Evolutionary conservation across 92 coral and sea anemone species (phyloP).

Genomic region (Porites evermanni): DNA sequence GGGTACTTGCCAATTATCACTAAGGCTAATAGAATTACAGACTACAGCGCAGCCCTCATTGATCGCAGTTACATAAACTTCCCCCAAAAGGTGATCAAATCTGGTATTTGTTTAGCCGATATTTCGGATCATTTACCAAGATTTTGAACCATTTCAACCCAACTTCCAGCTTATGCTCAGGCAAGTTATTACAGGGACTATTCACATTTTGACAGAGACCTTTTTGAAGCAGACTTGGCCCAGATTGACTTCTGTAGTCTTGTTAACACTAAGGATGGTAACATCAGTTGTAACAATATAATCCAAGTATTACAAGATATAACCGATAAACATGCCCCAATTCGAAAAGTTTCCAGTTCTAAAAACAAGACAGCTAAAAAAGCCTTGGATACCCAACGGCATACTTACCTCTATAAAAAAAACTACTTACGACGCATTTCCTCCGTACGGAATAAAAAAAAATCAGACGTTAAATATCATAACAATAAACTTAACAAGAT

Average conservation of each 20-base stretch:
- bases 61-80: conserved; percentile 34
- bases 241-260: conserved; percentile 45
- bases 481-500: no score
- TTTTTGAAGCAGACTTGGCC: conserved; percentile 43
- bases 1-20: conserved; percentile 34
- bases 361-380: conserved; percentile 19
- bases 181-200: conserved; percentile 57
- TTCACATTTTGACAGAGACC: conserved; percentile 49
- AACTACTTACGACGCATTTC: conserved; percentile 41
- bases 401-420: conserved; percentile 44
- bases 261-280: neutral
- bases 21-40: conserved; percentile 46
- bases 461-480: no score
- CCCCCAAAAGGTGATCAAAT: conserved; percentile 46
- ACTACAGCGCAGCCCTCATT: conserved; percentile 21
- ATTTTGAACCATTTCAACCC: conserved; percentile 58
- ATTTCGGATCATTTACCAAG: conserved; percentile 63
- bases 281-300: conserved; percentile 40
- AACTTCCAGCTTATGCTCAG: conserved; percentile 30
- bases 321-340: conserved; percentile 47
- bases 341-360: conserved; percentile 42
- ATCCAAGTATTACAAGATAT: conserved; percentile 31
- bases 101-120: conserved; percentile 70
- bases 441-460: neutral
- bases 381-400: conserved; percentile 57